Percentiles rank a stretch among this genome's conserved stretches.
Evolutionary conservation across 2,113 vertebrate species (phyloP).

Genomic region (Meles meles): DNA sequence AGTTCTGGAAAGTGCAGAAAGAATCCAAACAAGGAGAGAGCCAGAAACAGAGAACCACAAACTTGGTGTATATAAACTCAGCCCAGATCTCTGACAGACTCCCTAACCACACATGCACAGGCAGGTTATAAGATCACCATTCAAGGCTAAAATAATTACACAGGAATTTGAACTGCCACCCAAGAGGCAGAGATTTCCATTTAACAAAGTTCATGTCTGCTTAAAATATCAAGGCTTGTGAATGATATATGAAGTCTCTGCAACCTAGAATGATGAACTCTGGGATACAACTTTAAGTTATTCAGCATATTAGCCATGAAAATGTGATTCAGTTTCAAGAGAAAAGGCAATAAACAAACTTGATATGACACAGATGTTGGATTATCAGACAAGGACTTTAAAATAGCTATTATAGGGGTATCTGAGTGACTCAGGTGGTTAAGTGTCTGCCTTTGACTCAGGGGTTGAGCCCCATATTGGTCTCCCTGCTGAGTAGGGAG

Average conservation of each 20-base stretch:
- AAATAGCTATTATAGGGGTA: background rate
- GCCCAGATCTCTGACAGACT: background rate
- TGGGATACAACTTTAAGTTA: background rate
- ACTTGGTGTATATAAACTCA: background rate
- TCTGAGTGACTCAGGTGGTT: no score
- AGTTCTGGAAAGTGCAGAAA: background rate
- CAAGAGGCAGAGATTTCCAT: background rate
- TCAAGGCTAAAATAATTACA: background rate
- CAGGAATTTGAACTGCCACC: background rate
- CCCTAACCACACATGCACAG: background rate
- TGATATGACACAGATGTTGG: background rate
- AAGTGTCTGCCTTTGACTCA: no score
- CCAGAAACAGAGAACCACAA: background rate
- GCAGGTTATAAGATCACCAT: background rate
- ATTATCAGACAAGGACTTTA: background rate
- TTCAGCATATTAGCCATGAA: background rate
- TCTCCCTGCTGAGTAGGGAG: no score
- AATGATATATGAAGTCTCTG: background rate
- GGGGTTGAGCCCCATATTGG: no score
- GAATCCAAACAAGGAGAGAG: background rate
- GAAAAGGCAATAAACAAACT: background rate
- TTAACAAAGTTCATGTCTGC: background rate
- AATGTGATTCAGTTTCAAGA: background rate
- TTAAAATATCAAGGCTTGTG: background rate
- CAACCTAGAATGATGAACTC: background rate